Conservation (phyloP, 2,888 invertebrate genomes). For the Pristionchus arcanus region DNA sequence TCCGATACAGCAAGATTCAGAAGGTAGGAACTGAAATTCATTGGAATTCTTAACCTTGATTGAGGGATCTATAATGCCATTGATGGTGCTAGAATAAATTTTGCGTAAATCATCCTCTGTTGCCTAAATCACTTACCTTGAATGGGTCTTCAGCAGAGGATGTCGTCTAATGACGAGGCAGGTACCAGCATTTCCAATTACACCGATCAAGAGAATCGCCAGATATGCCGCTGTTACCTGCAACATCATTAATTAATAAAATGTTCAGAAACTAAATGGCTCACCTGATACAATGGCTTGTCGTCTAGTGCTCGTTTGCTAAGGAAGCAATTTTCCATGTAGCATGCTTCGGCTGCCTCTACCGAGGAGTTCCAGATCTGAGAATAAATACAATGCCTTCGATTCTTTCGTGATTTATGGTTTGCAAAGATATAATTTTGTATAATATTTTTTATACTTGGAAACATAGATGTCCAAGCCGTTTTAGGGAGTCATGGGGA, state of each 20-base stretch:
- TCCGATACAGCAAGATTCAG: conserved; percentile 70
- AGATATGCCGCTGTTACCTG: conserved; percentile 66
- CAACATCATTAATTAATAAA: too few relatives aligned
- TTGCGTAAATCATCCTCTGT: neutral
- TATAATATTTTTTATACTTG: too few relatives aligned
- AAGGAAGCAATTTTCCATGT: conserved; percentile 68
- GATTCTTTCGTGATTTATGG: neutral
- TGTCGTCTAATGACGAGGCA: conserved; percentile 69
- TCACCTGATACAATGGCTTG: conserved; percentile 60
- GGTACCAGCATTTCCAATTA: conserved; percentile 67
- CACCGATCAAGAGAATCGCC: conserved; percentile 65
- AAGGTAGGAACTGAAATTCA: conserved; percentile 63
- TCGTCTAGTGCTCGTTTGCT: conserved; percentile 65
- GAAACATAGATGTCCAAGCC: too few relatives aligned
- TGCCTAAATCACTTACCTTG: conserved; percentile 59
- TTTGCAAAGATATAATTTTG: neutral
- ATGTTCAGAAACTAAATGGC: neutral
- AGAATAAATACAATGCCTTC: neutral
- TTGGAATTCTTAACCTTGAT: neutral
- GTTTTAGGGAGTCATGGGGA: too few relatives aligned
- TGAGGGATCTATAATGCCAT: neutral
- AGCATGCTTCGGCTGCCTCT: conserved; percentile 64
- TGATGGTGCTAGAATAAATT: too few relatives aligned
- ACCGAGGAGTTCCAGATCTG: conserved; percentile 61
- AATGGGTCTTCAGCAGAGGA: conserved; percentile 68